These are phyloP conservation scores for Turdus rufiventris DNA, from an alignment of 2,113 vertebrate species.

Conservation along the genomic window DNA sequence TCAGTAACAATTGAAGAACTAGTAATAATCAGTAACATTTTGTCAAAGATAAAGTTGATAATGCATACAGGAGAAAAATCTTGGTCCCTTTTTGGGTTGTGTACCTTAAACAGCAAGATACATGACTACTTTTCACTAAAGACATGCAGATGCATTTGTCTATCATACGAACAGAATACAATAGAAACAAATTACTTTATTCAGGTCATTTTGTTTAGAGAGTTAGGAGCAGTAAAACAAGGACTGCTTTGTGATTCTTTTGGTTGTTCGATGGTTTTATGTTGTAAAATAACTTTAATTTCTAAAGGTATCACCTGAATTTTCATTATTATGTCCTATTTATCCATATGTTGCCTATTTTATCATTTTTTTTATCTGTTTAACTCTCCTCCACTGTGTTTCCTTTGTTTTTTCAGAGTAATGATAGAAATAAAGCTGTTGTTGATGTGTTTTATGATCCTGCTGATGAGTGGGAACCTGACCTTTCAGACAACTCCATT, in stretches of 20 bases:
- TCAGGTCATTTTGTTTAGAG: neutral
- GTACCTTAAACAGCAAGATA: neutral
- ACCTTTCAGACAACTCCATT: conserved; percentile 77
- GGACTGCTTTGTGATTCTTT: neutral
- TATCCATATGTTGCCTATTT: neutral
- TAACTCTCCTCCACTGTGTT: neutral
- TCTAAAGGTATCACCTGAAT: neutral
- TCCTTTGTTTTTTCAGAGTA: conserved; percentile 70
- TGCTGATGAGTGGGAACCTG: conserved; percentile 93
- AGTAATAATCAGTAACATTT: neutral
- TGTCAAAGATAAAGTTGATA: neutral
- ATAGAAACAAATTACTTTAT: neutral
- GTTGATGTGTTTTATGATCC: conserved; percentile 90
- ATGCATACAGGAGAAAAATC: neutral
- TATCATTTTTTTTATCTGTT: neutral
- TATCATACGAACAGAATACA: neutral
- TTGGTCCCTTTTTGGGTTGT: neutral
- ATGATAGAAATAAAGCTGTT: conserved; percentile 74
- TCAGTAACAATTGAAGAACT: conserved; percentile 44
- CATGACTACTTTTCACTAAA: neutral
- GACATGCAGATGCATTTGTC: fast-evolving
- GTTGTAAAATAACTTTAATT: neutral
- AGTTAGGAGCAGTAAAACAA: neutral
- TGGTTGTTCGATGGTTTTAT: neutral
- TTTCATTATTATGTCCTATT: neutral